phyloP scores from a whole-genome alignment of 2,888 invertebrate genomes.

The Rambutsinella grinnellia region DNA sequence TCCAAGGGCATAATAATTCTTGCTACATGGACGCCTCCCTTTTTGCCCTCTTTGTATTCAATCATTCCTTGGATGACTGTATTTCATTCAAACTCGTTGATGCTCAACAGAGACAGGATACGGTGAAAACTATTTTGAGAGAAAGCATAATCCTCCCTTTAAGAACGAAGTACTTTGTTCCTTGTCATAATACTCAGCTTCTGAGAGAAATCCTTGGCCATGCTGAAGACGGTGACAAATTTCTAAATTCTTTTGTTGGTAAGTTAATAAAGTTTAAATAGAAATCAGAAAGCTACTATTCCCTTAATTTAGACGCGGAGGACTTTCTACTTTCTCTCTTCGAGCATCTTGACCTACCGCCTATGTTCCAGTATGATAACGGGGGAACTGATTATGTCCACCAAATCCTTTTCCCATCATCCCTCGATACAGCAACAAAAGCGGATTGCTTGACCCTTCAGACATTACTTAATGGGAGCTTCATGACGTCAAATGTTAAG shows the following conservation, averaged over 20 bases:
- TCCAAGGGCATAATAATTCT: neutral
- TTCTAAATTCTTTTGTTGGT: slow-evolving; percentile 4
- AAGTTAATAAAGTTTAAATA: neutral
- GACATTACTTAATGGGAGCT: neutral
- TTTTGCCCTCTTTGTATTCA: neutral
- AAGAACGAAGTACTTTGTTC: neutral
- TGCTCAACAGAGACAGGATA: neutral
- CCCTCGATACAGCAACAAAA: neutral
- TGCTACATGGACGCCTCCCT: neutral
- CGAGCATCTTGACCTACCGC: neutral
- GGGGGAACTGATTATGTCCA: slow-evolving; percentile 10
- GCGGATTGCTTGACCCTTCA: neutral
- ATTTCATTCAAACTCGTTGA: neutral
- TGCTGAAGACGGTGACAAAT: neutral
- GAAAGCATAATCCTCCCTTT: neutral
- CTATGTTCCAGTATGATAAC: neutral
- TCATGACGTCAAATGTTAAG: neutral
- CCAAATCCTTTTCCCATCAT: neutral
- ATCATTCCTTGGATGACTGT: neutral
- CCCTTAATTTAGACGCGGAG: slow-evolving; percentile 21
- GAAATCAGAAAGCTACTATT: neutral
- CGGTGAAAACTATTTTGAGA: neutral
- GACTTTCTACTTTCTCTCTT: slow-evolving; percentile 10
- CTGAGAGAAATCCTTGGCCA: slow-evolving; percentile 1
- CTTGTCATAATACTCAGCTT: neutral